phyloP scores from a whole-genome alignment of 2,888 invertebrate genomes.

The Spilarctia lutea region DNA sequence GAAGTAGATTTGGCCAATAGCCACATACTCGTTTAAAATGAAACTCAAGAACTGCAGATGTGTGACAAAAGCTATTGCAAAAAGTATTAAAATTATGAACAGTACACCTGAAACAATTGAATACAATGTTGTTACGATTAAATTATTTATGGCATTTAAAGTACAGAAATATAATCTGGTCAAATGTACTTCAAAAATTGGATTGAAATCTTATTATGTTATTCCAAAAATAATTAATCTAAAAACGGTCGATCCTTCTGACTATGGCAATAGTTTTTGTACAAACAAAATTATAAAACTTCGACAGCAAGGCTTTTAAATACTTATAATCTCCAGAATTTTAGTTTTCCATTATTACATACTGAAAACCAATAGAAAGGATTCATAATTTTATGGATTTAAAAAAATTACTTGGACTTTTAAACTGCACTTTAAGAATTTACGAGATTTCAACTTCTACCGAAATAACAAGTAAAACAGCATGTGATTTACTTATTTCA shows the following conservation, averaged over 20 bases:
- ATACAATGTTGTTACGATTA: background rate
- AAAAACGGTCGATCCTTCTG: no score
- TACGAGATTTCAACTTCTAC: background rate
- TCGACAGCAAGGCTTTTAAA: background rate
- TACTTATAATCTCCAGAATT: background rate
- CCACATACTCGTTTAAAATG: constrained; percentile 9
- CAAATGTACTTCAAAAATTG: background rate
- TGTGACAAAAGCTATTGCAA: constrained; percentile 28
- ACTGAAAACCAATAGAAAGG: background rate
- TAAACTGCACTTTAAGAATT: background rate
- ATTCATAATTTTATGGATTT: background rate
- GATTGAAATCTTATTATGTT: background rate
- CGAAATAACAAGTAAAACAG: background rate
- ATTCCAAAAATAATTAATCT: background rate
- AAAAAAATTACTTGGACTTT: background rate
- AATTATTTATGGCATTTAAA: background rate
- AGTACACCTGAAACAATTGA: constrained; percentile 21
- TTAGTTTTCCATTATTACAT: background rate
- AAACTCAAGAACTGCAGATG: constrained; percentile 35
- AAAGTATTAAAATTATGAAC: constrained; percentile 17
- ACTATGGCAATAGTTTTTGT: no score
- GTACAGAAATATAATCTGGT: background rate
- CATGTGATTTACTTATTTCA: background rate
- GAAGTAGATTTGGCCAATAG: constrained; percentile 23
- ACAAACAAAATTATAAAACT: no score